These are phyloP conservation scores for Mustela lutreola DNA, from an alignment of 2,113 vertebrate genomes.

Conservation along the genomic window DNA sequence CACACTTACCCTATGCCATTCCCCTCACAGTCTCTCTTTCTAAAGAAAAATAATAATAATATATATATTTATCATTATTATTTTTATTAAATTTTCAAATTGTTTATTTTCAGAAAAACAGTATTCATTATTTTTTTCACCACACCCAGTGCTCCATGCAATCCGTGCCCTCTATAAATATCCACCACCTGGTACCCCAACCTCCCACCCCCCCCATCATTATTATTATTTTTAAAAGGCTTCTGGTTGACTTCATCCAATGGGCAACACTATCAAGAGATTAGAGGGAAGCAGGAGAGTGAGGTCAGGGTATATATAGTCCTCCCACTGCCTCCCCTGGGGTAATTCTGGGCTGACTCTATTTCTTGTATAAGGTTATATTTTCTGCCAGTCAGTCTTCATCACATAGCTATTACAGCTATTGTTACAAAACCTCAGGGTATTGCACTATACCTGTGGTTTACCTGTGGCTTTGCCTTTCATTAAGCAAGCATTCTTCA, in stretches of 20 bases:
- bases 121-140: no score
- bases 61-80: neutral
- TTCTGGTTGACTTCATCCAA: neutral
- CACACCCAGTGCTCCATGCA: no score
- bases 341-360: neutral
- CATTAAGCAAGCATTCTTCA: constrained; percentile 30
- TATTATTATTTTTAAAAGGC: neutral
- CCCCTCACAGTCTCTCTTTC: neutral
- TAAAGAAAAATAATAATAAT: neutral
- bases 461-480: constrained; percentile 2
- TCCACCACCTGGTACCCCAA: no score
- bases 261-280: neutral
- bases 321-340: neutral
- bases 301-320: neutral
- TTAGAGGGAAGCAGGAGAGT: neutral
- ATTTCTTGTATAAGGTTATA: neutral
- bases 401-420: neutral
- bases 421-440: neutral
- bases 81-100: no score
- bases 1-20: neutral
- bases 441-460: neutral
- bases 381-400: constrained; percentile 28
- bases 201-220: no score
- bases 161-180: no score
- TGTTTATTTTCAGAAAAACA: no score